Base-by-base conservation (phyloP, 1,140 invertebrate genomes). In the Nasonia longicornis region DNA sequence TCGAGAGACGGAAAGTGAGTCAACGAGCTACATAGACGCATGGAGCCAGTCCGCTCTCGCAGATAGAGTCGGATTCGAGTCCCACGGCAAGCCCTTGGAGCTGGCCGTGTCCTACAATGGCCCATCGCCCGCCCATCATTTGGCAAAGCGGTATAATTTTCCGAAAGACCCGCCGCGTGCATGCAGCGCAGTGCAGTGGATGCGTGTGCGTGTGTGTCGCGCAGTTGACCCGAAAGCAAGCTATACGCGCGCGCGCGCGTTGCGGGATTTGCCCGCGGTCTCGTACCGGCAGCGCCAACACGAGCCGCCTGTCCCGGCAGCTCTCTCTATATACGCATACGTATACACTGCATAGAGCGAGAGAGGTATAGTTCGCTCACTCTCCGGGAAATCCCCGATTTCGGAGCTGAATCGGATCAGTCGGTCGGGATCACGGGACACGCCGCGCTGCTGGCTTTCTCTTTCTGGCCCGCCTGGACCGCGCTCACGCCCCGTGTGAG, bases 361-460 rank as follows among this genome's bases (percentile, higher is more conserved):
- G 48, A 58, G 52, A 58, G 52, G 45, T 4, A 70, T 12, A 8
- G 29, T 31, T 42, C 22, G 45, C 29, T 70, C 48, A 52, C 76
- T 66, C 26, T 3, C 7, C 7, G 64, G 42, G 22, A 52, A 77
- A 29, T 69, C 77, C 45, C 26, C 77, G 29, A 58, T 70, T 78
- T 58, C 20, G 16, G 11, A 29, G 31, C 16, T 22, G 75, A 77
- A 77, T 29, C 67, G 29, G 42, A 78, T 78, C 77, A 78, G 66
- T 29, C 64, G 38, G 3, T 4, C 64, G 1, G 63, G 35, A 66
- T 77, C 8, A 20, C 22, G 52, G 16, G 38, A 69, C 67, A 78
- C 42, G n/a, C 64, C 29, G 52, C 52, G 45, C 16, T 52, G 12
- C 52, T 58, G 7, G 52, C 52, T n/a, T 58, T 58, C 52, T 58